A percentile compares a stretch with the other conserved stretches of the same genome.
These are phyloP conservation scores for Elysia chlorotica DNA, from an alignment of 1,140 invertebrate species.

Conservation along the genomic window DNA sequence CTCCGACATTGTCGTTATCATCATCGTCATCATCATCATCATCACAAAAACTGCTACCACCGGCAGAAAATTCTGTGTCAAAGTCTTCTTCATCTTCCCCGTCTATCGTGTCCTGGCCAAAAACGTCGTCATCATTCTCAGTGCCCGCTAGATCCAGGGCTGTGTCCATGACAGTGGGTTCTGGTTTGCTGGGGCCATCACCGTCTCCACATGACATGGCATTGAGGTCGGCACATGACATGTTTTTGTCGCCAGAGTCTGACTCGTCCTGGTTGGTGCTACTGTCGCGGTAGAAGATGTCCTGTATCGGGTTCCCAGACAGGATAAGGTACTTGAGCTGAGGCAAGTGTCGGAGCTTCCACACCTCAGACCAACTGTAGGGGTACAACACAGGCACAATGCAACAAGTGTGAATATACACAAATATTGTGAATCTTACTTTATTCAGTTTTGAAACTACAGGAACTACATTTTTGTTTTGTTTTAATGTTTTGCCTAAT, in stretches of 20 bases:
- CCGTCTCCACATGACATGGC: no score
- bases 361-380: conserved; percentile 51
- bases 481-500: no score
- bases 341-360: conserved; percentile 43
- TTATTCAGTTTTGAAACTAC: no score
- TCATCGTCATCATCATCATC: neutral
- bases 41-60: neutral
- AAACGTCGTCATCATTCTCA: neutral
- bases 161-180: neutral
- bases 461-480: no score
- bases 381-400: no score
- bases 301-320: conserved; percentile 45
- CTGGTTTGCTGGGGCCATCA: neutral
- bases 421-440: no score
- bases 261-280: neutral
- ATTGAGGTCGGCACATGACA: no score
- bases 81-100: no score
- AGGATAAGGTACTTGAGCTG: conserved; percentile 40
- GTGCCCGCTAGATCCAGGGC: neutral
- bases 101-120: no score
- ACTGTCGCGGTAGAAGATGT: conserved; percentile 40
- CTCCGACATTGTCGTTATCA: neutral
- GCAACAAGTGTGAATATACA: no score
- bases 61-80: neutral
- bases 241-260: neutral